phyloP scores from a whole-genome alignment of 2,888 invertebrate species.

The Melanophora roralis region DNA sequence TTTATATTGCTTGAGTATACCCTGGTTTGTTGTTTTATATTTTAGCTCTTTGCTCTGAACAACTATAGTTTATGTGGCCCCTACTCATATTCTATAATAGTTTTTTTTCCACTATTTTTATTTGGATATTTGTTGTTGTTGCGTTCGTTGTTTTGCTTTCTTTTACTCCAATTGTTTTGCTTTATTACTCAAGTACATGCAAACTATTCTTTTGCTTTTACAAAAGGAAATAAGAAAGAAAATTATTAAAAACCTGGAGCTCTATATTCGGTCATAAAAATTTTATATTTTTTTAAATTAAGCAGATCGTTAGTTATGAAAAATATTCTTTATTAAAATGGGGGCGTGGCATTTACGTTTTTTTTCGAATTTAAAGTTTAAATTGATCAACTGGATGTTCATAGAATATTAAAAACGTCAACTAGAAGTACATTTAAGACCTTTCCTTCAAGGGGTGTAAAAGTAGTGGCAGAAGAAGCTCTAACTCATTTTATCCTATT shows the following conservation, averaged over 20 bases:
- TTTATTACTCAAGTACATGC: constrained; percentile 59
- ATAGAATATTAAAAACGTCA: too few species aligned
- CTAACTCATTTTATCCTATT: too few species aligned
- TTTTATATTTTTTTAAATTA: background rate
- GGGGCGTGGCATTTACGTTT: too few species aligned
- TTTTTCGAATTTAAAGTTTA: too few species aligned
- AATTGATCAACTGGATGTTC: too few species aligned
- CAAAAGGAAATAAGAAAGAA: too few species aligned
- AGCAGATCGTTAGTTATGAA: too few species aligned
- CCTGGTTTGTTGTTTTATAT: constrained; percentile 36
- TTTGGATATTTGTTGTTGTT: constrained; percentile 9
- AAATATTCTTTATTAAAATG: too few species aligned
- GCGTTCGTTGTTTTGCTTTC: background rate
- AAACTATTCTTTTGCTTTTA: constrained; percentile 44
- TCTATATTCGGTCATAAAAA: background rate
- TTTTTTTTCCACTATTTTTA: background rate
- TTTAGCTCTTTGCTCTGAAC: constrained; percentile 46
- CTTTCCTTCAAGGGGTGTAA: too few species aligned
- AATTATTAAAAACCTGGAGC: too few species aligned
- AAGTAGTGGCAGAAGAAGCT: too few species aligned
- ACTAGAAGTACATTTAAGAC: too few species aligned
- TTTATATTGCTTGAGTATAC: constrained; percentile 10
- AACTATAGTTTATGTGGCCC: constrained; percentile 41
- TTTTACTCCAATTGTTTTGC: constrained; percentile 33
- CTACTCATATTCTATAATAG: constrained; percentile 12